Percentiles rank a stretch among this genome's conserved stretches.
phyloP scores from a whole-genome alignment of 2,888 invertebrate species.

The Drosophila mulleri region DNA sequence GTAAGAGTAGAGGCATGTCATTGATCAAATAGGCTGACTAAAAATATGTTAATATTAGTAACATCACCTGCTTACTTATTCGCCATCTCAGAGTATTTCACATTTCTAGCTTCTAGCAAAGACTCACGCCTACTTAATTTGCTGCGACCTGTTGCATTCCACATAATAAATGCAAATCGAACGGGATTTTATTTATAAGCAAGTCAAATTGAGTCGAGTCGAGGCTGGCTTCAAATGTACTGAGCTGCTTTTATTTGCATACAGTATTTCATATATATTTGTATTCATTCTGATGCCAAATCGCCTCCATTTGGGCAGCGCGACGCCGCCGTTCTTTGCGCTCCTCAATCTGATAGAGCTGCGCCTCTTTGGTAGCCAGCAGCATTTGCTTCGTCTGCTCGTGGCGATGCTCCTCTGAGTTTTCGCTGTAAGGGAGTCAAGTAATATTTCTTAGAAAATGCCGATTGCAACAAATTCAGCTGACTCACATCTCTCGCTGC shows the following conservation, averaged over 20 bases:
- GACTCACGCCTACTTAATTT: neutral
- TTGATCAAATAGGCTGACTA: neutral
- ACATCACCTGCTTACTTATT: neutral
- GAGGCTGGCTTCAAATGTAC: neutral
- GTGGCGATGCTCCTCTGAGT: constrained; percentile 63
- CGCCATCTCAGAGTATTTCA: neutral
- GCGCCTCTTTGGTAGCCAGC: constrained; percentile 57
- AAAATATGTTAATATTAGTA: neutral
- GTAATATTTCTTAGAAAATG: neutral
- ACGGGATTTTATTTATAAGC: neutral
- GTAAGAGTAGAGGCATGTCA: neutral
- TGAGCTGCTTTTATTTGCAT: neutral
- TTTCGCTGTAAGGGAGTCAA: constrained; percentile 43
- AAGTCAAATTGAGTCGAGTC: neutral
- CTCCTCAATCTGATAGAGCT: constrained; percentile 68
- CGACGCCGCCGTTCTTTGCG: constrained; percentile 30
- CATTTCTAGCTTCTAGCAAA: neutral
- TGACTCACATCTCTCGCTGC: constrained; percentile 63
- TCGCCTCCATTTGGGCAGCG: constrained; percentile 48
- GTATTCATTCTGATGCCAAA: constrained; percentile 34
- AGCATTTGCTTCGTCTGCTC: constrained; percentile 61
- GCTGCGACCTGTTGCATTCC: neutral
- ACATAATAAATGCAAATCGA: neutral
- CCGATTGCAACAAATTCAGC: neutral
- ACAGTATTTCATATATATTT: neutral